A percentile compares a stretch with the other conserved stretches of the same genome.
Conservation (phyloP, 2,888 invertebrate genomes). For the Odiellus spinosus region DNA sequence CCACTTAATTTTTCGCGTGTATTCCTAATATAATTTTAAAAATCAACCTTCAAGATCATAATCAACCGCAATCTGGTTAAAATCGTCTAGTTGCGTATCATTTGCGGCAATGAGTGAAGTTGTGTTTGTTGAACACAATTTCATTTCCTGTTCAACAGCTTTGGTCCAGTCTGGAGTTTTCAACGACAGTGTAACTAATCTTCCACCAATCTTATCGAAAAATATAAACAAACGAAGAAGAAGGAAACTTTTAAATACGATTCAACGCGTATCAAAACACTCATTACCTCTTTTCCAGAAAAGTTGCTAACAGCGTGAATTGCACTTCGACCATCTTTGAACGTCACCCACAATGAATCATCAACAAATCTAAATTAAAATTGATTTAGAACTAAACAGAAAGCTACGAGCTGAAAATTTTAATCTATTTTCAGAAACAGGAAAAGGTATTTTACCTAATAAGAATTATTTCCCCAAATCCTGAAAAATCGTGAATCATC, state of each 20-base stretch:
- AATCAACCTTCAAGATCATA: slow-evolving; percentile 2
- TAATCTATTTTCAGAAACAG: not conserved
- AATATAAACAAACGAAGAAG: not conserved
- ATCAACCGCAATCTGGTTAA: not conserved
- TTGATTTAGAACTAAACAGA: not conserved
- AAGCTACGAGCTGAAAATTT: not conserved
- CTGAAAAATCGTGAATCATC: slow-evolving; percentile 60
- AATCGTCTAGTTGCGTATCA: slow-evolving; percentile 4
- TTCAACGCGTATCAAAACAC: too few species aligned
- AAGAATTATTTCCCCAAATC: slow-evolving; percentile 74
- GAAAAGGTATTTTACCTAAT: slow-evolving; percentile 41
- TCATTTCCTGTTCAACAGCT: slow-evolving; percentile 63
- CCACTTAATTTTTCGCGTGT: too few species aligned
- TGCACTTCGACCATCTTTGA: slow-evolving; percentile 75
- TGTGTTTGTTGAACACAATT: slow-evolving; percentile 67
- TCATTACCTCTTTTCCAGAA: slow-evolving; percentile 28
- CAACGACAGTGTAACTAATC: slow-evolving; percentile 39
- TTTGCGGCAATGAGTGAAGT: slow-evolving; percentile 41
- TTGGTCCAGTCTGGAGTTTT: slow-evolving; percentile 75
- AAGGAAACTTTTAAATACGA: not conserved
- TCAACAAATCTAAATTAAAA: slow-evolving; percentile 48
- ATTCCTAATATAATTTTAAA: not conserved
- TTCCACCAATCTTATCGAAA: slow-evolving; percentile 8
- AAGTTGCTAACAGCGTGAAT: slow-evolving; percentile 36
- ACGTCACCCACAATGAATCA: slow-evolving; percentile 78